Conservation (phyloP, 1,140 invertebrate species). For the Drosophila nigrodunni region DNA sequence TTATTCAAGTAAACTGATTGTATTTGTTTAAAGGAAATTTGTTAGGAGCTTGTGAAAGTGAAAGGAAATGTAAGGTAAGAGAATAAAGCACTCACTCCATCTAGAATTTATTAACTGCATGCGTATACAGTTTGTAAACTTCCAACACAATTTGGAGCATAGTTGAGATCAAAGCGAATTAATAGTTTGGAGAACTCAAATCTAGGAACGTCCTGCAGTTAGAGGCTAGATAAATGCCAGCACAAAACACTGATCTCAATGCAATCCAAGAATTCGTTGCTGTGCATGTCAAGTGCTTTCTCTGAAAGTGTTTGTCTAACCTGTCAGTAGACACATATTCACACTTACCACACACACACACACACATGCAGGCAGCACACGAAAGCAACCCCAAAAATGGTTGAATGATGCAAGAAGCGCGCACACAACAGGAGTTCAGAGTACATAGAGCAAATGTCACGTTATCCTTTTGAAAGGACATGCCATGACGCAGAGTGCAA, state of each 20-base stretch:
- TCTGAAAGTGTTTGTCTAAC: conserved; percentile 32
- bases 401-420: not conserved
- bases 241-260: conserved; percentile 4
- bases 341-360: conserved; percentile 29
- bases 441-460: conserved; percentile 68
- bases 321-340: conserved; percentile 10
- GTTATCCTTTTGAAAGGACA: conserved; percentile 64
- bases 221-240: not conserved
- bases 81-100: too few relatives aligned
- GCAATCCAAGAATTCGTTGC: not conserved
- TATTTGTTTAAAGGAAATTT: too few relatives aligned
- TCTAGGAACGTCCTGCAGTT: not conserved
- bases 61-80: too few relatives aligned
- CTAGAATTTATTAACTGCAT: too few relatives aligned
- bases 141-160: too few relatives aligned
- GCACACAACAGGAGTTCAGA: conserved; percentile 23
- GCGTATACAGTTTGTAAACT: too few relatives aligned
- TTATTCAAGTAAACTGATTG: too few relatives aligned
- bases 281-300: conserved; percentile 43
- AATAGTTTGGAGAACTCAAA: too few relatives aligned
- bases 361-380: not conserved
- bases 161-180: too few relatives aligned
- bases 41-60: too few relatives aligned
- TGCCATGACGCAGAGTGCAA: conserved; percentile 42
- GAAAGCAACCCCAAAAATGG: not conserved